phyloP scores from a whole-genome alignment of 2,113 vertebrate species.

The Chrysemys picta region DNA sequence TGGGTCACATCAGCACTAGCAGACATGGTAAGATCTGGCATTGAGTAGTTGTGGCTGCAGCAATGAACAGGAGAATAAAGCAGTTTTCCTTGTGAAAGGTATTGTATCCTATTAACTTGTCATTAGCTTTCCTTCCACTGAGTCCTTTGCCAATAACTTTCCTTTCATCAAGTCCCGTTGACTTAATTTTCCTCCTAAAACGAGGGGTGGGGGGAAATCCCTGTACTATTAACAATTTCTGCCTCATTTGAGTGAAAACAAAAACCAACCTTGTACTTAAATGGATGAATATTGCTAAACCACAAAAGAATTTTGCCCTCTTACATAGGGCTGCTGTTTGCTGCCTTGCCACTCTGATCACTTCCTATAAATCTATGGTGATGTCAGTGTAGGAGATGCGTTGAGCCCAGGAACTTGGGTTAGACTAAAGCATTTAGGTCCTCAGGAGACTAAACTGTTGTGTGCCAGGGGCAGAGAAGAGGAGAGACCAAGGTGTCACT shows the following conservation, averaged over 20 bases:
- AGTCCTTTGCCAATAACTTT: background rate
- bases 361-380: background rate
- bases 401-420: no score
- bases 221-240: background rate
- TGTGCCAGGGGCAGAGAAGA: no score
- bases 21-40: background rate
- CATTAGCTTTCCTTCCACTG: background rate
- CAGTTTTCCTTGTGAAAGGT: background rate
- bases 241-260: background rate
- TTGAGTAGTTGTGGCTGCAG: background rate
- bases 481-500: no score
- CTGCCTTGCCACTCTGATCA: fast-evolving
- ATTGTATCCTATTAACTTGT: background rate
- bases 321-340: background rate
- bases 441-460: no score
- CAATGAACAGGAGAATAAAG: background rate
- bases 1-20: background rate
- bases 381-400: background rate
- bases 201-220: background rate
- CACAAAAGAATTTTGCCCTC: background rate
- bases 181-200: background rate
- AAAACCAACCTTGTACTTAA: background rate
- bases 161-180: background rate
- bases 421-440: no score
- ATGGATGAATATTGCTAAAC: background rate